These are phyloP conservation scores for Intellagama lesueurii DNA, from an alignment of 2,797 vertebrate species.

Conservation along the genomic window DNA sequence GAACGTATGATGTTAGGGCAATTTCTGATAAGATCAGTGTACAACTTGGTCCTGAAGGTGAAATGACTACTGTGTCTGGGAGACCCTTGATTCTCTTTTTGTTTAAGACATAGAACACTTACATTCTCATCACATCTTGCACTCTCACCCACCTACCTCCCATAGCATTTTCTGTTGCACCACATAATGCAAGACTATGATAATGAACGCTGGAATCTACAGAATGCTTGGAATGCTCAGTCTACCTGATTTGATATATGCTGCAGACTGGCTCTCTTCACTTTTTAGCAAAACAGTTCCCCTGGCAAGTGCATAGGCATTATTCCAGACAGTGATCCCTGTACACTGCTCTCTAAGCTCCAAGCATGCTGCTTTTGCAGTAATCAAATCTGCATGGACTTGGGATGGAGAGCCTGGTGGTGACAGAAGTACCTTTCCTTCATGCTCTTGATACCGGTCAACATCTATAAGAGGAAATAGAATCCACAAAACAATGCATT, in stretches of 20 bases:
- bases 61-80: neutral
- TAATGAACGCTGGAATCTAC: neutral
- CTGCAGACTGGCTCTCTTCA: conserved; percentile 20
- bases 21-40: no score
- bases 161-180: neutral
- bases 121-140: neutral
- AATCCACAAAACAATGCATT: neutral
- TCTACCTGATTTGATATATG: conserved; percentile 46
- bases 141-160: neutral
- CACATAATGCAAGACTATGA: neutral
- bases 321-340: conserved; percentile 39
- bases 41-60: no score
- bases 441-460: conserved; percentile 35
- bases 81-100: neutral
- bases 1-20: no score
- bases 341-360: conserved; percentile 31
- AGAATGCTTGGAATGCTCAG: neutral
- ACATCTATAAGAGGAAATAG: neutral
- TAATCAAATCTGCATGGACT: conserved; percentile 38
- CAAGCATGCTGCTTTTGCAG: conserved; percentile 40
- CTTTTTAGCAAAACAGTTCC: conserved; percentile 37
- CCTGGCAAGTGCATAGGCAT: conserved; percentile 36
- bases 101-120: neutral
- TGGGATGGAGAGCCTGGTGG: neutral
- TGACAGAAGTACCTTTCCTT: conserved; percentile 37